Base-by-base conservation (phyloP, 2,888 invertebrate genomes). In the Ornithoptera alexandrae region DNA sequence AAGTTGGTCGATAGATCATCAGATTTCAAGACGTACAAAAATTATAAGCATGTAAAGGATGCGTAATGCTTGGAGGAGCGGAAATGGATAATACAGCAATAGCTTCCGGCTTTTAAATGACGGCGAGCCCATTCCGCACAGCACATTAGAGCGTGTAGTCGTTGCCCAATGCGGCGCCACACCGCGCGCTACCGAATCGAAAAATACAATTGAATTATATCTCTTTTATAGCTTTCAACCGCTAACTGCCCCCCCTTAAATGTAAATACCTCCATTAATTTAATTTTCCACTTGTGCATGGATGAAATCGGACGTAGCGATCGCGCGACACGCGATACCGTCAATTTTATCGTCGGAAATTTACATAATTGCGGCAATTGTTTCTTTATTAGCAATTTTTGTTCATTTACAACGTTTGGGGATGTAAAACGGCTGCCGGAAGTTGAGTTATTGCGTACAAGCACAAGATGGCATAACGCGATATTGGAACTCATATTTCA, bases 261-360 rank as follows among this genome's bases (percentile, higher is more conserved):
- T 86, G 85, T 81, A 82, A 87, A 88, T 86, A 79, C 74, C 75
- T 74, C 77, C 82, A 86, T 88, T 85, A 84, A 88, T 89, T 87
- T 84, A 79, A 86, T 89, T 86, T 83, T 83, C 80, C 85, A 84
- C 82, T 85, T 81, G 80, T 79, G 78, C 76, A 73, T 75, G 81
- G 83, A 82, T 84, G 84, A 85, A 86, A 88, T 84, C 81, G 80
- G 77, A 79, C 83, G 76, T 84, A 85, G 81, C 82, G 81, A 88
- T 88, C 84, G 83, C 72, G 72, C 75, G 79, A 83, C 82, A 81
- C 74, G 74, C 77, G 85, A 84, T 85, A 80, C 76, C 81, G 84
- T 84, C 82, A 76, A 79, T 80, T 85, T 87, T 85, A 86, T 85
- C 78, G 81, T 67, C 64, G 66, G 62, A 77, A 78, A 88, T 90